These are phyloP conservation scores for Hypomesus transpacificus DNA, from an alignment of 2,113 vertebrate genomes.

Conservation along the genomic window DNA sequence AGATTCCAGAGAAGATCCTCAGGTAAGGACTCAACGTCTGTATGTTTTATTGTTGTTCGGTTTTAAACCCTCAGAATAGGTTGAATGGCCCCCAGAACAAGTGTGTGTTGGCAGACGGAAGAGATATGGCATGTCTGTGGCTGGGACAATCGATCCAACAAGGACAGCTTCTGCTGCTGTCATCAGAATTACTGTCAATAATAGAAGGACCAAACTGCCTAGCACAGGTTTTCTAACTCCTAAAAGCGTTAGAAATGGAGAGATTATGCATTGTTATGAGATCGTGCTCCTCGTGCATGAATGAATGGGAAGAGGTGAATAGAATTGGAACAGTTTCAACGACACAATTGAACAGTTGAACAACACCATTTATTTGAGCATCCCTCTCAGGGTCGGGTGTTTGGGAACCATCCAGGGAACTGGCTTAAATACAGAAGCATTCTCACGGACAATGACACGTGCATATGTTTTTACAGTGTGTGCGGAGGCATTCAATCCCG, in stretches of 20 bases:
- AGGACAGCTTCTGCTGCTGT: neutral
- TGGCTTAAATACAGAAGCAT: neutral
- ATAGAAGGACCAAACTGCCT: neutral
- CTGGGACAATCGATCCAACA: neutral
- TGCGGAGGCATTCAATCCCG: conserved; percentile 83
- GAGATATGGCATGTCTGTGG: neutral
- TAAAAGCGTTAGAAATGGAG: neutral
- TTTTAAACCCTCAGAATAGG: neutral
- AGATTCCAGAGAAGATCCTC: conserved; percentile 33
- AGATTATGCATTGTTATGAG: too few species aligned
- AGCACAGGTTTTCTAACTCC: neutral
- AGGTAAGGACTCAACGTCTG: conserved; percentile 21
- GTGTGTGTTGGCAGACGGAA: neutral
- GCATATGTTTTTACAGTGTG: conserved; percentile 70
- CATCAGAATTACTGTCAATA: neutral
- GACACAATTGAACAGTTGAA: too few species aligned
- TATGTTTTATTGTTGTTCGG: neutral
- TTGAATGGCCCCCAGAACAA: neutral
- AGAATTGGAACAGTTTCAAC: too few species aligned
- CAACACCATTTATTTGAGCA: too few species aligned
- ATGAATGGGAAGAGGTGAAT: too few species aligned
- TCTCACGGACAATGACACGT: too few species aligned
- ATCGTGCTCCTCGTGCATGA: too few species aligned
- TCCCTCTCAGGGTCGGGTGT: too few species aligned
- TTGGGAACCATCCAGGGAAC: neutral